phyloP scores from a whole-genome alignment of 2,113 vertebrate genomes.

The Anthoscopus minutus region DNA sequence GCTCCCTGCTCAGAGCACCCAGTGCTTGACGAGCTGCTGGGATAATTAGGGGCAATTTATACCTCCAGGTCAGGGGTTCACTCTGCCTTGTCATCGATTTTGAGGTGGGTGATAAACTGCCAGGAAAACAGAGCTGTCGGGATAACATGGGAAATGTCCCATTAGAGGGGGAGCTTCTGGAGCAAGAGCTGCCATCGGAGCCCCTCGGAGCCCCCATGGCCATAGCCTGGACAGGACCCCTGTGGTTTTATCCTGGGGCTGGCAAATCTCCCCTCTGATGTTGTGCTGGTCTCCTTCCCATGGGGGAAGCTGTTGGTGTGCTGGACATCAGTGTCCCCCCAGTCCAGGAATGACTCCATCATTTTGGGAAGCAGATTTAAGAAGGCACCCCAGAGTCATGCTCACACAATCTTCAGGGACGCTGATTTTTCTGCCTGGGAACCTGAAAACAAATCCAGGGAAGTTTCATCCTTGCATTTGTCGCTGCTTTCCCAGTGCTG shows the following conservation, averaged over 20 bases:
- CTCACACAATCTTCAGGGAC: background rate
- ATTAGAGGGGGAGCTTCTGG: slow-evolving; percentile 9
- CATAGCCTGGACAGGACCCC: background rate
- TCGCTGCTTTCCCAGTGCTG: background rate
- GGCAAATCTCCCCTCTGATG: background rate
- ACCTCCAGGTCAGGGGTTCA: slow-evolving; percentile 51
- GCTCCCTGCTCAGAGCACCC: background rate
- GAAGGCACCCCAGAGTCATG: background rate
- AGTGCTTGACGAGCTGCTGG: background rate
- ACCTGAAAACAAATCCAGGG: background rate
- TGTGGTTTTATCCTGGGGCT: background rate
- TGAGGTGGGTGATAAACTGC: slow-evolving; percentile 55
- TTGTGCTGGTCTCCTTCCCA: background rate
- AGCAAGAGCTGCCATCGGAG: rapidly evolving
- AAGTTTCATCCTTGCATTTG: background rate
- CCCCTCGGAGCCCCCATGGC: rapidly evolving
- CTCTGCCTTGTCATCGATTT: slow-evolving; percentile 58
- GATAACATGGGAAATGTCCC: slow-evolving; percentile 19
- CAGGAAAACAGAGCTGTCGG: slow-evolving; percentile 14
- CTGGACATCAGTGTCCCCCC: rapidly evolving
- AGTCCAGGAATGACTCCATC: rapidly evolving
- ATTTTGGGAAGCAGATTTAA: background rate
- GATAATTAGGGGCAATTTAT: slow-evolving; percentile 65
- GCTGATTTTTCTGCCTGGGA: background rate
- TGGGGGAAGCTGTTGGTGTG: background rate